Evolutionary conservation across 2,797 vertebrate genomes (phyloP).

Genomic region (Mergus octosetaceus): DNA sequence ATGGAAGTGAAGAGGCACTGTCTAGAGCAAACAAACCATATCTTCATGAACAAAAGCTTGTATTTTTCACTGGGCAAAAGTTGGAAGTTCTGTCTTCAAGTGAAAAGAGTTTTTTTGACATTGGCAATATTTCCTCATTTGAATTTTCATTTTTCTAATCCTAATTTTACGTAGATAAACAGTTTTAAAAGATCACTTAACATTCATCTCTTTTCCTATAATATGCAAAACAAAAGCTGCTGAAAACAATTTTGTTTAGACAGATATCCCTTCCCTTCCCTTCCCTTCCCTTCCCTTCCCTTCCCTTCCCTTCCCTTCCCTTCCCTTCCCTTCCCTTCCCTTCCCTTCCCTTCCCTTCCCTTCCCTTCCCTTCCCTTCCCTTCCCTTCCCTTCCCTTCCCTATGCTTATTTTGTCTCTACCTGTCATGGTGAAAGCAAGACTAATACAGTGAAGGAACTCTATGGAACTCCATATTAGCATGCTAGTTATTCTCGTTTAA

Average conservation of each 20-base stretch:
- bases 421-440: not conserved
- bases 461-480: not conserved
- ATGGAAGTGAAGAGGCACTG: not conserved
- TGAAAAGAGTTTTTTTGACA: fast-evolving
- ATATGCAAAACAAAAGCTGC: not conserved
- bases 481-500: not conserved
- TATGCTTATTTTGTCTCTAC: not conserved
- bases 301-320: not conserved
- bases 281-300: not conserved
- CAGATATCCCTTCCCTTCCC: not conserved
- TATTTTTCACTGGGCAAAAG: not conserved
- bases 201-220: not conserved
- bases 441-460: not conserved
- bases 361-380: not conserved
- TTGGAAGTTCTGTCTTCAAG: not conserved
- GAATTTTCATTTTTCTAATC: not conserved
- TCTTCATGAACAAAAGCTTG: not conserved
- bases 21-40: not conserved
- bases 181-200: not conserved
- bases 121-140: not conserved
- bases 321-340: not conserved
- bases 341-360: not conserved
- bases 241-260: not conserved
- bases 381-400: not conserved
- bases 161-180: not conserved